These are phyloP conservation scores for Gastrophysa polygoni DNA, from an alignment of 2,888 invertebrate species.

Conservation along the genomic window DNA sequence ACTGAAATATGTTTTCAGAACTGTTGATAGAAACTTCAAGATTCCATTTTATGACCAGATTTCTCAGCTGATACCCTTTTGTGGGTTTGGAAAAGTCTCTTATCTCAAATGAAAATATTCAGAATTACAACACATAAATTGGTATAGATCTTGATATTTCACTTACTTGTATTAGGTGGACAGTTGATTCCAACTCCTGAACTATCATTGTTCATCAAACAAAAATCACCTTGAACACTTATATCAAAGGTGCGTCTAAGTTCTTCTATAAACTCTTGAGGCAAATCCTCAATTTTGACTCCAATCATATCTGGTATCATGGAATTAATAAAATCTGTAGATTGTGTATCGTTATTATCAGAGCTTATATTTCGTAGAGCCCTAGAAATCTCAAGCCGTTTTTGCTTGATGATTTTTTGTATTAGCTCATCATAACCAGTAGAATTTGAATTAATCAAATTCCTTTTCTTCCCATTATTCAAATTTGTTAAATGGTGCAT, in stretches of 20 bases:
- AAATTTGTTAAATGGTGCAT: slow-evolving; percentile 52
- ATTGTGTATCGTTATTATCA: slow-evolving; percentile 37
- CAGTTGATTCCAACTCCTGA: not conserved
- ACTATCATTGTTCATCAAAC: not conserved
- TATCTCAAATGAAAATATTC: too few relatives aligned
- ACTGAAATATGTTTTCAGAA: too few relatives aligned
- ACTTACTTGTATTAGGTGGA: not conserved
- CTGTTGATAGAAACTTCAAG: too few relatives aligned
- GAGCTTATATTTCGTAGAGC: slow-evolving; percentile 52
- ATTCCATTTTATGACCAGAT: too few relatives aligned
- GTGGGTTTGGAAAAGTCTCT: too few relatives aligned
- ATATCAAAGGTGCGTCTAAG: slow-evolving; percentile 45
- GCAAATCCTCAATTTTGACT: slow-evolving; percentile 53
- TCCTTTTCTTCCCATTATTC: slow-evolving; percentile 50
- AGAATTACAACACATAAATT: too few relatives aligned
- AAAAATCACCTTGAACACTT: not conserved
- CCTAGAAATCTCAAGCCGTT: slow-evolving; percentile 53
- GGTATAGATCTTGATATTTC: not conserved
- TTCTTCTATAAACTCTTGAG: slow-evolving; percentile 50
- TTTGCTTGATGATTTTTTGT: slow-evolving; percentile 52
- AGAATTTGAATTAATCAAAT: slow-evolving; percentile 50
- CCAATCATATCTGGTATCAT: slow-evolving; percentile 56
- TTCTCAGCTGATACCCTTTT: too few relatives aligned
- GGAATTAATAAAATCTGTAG: slow-evolving; percentile 48
- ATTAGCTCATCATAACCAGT: slow-evolving; percentile 52